Evolutionary conservation across 2,888 invertebrate species (phyloP).

Genomic region (Nephrotoma guestfalica): DNA sequence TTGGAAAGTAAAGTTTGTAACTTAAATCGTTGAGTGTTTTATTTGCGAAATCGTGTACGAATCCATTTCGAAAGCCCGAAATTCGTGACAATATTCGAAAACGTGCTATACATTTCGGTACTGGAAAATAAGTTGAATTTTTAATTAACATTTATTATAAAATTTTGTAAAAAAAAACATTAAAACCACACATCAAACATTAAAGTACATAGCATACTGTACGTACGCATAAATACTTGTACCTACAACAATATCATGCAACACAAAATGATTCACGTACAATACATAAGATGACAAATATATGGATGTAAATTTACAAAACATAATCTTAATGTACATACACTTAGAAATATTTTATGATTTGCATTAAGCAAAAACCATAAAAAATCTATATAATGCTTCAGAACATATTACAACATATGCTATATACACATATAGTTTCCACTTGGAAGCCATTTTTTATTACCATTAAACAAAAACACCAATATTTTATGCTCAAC

Average conservation of each 20-base stretch:
- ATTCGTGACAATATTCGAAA: no score
- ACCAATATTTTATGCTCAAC: not conserved
- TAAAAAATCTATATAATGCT: not conserved
- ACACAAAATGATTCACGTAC: not conserved
- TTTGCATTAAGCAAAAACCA: not conserved
- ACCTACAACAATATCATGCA: not conserved
- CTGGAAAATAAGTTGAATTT: not conserved
- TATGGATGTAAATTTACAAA: not conserved
- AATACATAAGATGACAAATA: not conserved
- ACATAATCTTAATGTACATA: not conserved
- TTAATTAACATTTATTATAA: not conserved
- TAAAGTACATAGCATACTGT: not conserved
- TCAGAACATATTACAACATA: not conserved
- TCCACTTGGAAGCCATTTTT: not conserved
- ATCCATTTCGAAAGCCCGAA: no score
- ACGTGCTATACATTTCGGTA: no score
- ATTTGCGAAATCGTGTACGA: no score
- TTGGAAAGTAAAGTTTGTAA: no score
- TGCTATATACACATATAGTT: not conserved
- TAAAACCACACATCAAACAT: not conserved
- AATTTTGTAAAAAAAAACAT: not conserved
- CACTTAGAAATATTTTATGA: not conserved
- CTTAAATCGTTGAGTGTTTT: no score
- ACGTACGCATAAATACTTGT: not conserved
- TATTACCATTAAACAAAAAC: not conserved